Percentiles rank a stretch among this genome's conserved stretches.
These are phyloP conservation scores for Raja brachyura DNA, from an alignment of 2,113 vertebrate genomes.

Conservation along the genomic window DNA sequence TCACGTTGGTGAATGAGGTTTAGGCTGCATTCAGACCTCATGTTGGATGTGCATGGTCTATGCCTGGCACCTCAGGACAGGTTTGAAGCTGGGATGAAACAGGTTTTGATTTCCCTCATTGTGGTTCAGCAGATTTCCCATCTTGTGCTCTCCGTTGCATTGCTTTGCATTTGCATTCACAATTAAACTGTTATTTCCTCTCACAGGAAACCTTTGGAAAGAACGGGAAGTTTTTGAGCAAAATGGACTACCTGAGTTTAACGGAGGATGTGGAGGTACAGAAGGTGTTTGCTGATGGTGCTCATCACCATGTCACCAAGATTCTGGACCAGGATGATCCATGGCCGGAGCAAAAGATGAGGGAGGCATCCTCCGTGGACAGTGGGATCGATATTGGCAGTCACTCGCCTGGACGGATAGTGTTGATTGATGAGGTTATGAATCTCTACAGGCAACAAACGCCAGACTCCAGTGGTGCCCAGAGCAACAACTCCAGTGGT, in stretches of 20 bases:
- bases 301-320: background rate
- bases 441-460: constrained; percentile 17
- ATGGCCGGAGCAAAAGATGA: background rate
- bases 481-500: too few relatives aligned
- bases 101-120: too few relatives aligned
- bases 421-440: too few relatives aligned
- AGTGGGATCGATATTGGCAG: constrained; percentile 5
- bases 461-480: background rate
- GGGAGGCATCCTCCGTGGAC: background rate
- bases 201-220: constrained; percentile 6
- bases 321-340: background rate
- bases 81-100: too few relatives aligned
- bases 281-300: background rate
- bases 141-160: too few relatives aligned
- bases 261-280: background rate
- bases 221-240: background rate
- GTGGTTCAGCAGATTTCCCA: too few relatives aligned
- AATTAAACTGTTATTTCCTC: background rate
- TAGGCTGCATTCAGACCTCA: too few relatives aligned
- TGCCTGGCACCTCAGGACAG: too few relatives aligned
- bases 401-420: background rate
- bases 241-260: background rate
- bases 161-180: too few relatives aligned
- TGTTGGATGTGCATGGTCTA: too few relatives aligned
- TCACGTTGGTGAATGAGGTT: too few relatives aligned